Base-by-base conservation (phyloP, 1,140 invertebrate species). In the Glossosoma conforme region DNA sequence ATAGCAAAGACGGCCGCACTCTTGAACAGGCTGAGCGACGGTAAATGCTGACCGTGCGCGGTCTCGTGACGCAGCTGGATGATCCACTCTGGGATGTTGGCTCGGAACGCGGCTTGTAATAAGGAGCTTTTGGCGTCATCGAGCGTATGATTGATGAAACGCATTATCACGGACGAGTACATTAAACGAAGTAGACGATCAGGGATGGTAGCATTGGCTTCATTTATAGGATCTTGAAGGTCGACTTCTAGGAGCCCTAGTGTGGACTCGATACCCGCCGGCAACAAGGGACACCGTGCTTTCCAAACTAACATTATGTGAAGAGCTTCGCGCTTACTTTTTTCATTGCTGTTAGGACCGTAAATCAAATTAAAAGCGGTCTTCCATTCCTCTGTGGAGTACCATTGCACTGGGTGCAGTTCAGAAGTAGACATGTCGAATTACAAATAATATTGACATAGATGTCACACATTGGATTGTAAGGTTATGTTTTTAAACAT, bases 181-280 rank as follows among this genome's bases (percentile, higher is more conserved):
- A 81, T 77, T 24, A 79, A 61, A 10, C 75, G 66, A 14, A 79
- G 50, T 24, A 82, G 66, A 45, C 75, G 64, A 54, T 80, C 76
- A 56, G 69, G 63, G 41, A 59, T 64, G 10, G 37, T 40, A 10
- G 33, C 35, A 56, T 61, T 51, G 5, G 18, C 13, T 6, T 38
- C 45, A n/a, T 30, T 28, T 9, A 56, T 30, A 3, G 28, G 18
- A 11, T 22, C 46, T 41, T 60, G 60, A 9, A 54, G 19, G 59
- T 75, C 70, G n/a, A 83, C 81, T 68, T 84, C 77, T n/a, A 85
- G 61, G 30, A 86, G 63, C 14, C 70, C 74, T 21, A 84, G 61
- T 2, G 83, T 84, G 15, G 82, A 82, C 60, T 87, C 83, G 15
- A 85, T 74, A 2, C 82, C 83, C 19, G 80, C 75, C 10, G 83